These are phyloP conservation scores for Ischnus inquisitorius DNA, from an alignment of 2,888 invertebrate species.

Conservation along the genomic window DNA sequence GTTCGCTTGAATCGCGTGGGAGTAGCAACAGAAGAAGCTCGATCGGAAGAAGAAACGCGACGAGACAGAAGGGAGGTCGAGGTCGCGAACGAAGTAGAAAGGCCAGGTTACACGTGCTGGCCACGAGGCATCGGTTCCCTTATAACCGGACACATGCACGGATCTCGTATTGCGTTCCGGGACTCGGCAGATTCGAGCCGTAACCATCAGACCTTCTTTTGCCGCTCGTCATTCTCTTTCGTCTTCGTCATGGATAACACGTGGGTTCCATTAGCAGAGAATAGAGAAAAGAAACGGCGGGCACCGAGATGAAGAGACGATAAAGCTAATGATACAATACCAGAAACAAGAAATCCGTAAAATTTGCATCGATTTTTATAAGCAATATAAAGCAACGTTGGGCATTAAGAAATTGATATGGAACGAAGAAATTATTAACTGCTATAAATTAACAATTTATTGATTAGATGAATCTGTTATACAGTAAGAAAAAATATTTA, in stretches of 20 bases:
- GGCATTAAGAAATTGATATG: not conserved
- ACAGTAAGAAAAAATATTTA: too few relatives aligned
- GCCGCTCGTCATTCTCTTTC: constrained; percentile 21
- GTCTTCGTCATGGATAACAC: constrained; percentile 73
- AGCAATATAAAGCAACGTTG: not conserved
- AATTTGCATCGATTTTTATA: constrained; percentile 19
- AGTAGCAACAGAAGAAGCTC: constrained; percentile 58
- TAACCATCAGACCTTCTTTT: not conserved
- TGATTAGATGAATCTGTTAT: too few relatives aligned
- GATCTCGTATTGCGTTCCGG: constrained; percentile 37
- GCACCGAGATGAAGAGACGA: not conserved
- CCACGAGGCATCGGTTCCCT: constrained; percentile 44
- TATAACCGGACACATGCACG: constrained; percentile 31
- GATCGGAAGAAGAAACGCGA: constrained; percentile 51
- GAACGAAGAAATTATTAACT: too few relatives aligned
- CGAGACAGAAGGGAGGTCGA: constrained; percentile 49
- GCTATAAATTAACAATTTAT: too few relatives aligned
- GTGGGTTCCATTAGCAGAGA: constrained; percentile 80
- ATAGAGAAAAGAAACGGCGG: constrained; percentile 75
- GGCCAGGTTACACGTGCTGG: constrained; percentile 74
- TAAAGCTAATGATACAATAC: not conserved
- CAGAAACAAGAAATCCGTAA: constrained; percentile 60
- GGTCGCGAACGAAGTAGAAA: constrained; percentile 18
- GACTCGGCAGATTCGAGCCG: constrained; percentile 1
- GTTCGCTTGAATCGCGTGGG: constrained; percentile 28